Evolutionary conservation across 2,888 invertebrate species (phyloP).

Genomic region (Drosophila anomalipes): DNA sequence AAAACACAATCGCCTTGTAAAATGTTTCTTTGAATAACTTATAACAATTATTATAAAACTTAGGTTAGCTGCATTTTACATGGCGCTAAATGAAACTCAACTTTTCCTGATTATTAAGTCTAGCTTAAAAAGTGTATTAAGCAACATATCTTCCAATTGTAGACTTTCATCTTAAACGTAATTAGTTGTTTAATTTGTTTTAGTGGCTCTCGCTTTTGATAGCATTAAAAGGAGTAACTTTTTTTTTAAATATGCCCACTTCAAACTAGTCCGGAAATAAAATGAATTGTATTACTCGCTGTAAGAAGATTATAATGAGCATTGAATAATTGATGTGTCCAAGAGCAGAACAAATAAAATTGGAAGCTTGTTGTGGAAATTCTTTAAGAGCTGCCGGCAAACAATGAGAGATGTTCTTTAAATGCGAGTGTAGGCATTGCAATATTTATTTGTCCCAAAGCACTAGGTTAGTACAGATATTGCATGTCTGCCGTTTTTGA

Average conservation of each 20-base stretch:
- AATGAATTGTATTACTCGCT: neutral
- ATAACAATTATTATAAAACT: neutral
- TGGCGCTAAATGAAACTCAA: neutral
- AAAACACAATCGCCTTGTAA: neutral
- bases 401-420: conserved; percentile 1
- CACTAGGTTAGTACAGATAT: neutral
- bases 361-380: too few species aligned
- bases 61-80: too few species aligned
- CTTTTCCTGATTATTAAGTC: neutral
- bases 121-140: neutral
- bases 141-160: neutral
- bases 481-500: conserved; percentile 11
- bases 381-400: neutral
- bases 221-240: neutral
- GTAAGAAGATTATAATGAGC: neutral
- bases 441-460: neutral
- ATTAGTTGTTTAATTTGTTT: neutral
- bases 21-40: neutral
- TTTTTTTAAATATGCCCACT: neutral
- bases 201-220: conserved; percentile 9
- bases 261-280: neutral
- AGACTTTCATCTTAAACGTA: neutral
- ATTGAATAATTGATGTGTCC: conserved; percentile 1
- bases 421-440: neutral
- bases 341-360: neutral